Evolutionary conservation across 2,888 invertebrate genomes (phyloP), one percentile per base, ranked within the genome.

Genomic region (Catocala fraxini): DNA sequence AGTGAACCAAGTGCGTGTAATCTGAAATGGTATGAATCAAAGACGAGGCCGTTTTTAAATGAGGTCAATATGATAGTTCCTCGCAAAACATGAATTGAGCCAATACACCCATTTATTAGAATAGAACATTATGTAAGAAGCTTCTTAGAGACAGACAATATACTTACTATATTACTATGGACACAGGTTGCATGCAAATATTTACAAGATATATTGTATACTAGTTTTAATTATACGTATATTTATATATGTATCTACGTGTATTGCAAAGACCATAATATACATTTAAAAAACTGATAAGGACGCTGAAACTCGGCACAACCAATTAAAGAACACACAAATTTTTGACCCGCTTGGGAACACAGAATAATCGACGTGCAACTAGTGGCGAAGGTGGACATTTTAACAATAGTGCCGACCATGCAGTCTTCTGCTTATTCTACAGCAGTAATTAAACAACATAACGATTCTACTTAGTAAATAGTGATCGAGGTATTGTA

Each of bases 41-140:
- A 52, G 47, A n/a, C 53, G 48, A 54, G 59, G 54, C 35, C 55
- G 39, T 49, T 51, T 51, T 55, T 60, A 60, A 55, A 51, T 60
- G 55, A 41, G 55, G 55, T 60, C 51, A 60, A 60, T 55, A 53
- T 41, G 41, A 47, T 46, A 51, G 46, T 51, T 51, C 45, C 60
- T 33, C 51, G 55, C 60, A 51, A 60, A 55, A 43, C 25, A 46
- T 51, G 55, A 60, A 56, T 51, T 55, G 60, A 43, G 45, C 15
- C 48, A 59, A 60, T 46, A 60, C 35, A 43, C 12, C n/a, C 49
- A 15, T 33, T 25, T 25, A 39, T 53, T 48, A 53, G 48, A 59
- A 47, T 53, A 42, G 33, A 35, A 46, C 49, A 49, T 56, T 48
- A 59, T 48, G 48, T 48, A 53, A 59, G 34, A 7, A 7, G 35